These are phyloP conservation scores for Epizoanthus scotinus DNA, from an alignment of 92 coral and sea anemone species.

Conservation along the genomic window DNA sequence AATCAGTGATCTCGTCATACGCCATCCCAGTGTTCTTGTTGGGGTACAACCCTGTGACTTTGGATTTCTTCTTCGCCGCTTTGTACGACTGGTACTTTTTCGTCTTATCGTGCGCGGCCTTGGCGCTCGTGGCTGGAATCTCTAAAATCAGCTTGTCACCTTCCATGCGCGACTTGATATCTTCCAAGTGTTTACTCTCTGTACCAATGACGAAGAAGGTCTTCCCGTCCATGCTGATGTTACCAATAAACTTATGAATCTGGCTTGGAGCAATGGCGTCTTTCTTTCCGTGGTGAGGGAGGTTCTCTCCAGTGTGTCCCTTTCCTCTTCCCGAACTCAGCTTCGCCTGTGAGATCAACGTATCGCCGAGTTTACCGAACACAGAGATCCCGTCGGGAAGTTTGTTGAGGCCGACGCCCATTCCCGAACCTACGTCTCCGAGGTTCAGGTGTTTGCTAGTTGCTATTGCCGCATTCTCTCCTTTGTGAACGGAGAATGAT, in stretches of 20 bases:
- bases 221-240: constrained; percentile 92
- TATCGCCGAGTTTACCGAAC: constrained; percentile 82
- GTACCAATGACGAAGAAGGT: constrained; percentile 89
- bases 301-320: constrained; percentile 56
- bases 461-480: constrained; percentile 92
- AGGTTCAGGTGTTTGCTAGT: constrained; percentile 97
- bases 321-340: constrained; percentile 48
- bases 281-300: constrained; percentile 7
- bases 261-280: constrained; percentile 25
- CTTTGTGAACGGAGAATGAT: constrained; percentile 52
- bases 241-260: constrained; percentile 90
- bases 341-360: constrained; percentile 49
- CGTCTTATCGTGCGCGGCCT: constrained; percentile 39
- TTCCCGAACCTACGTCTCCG: constrained; percentile 95
- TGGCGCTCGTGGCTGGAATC: constrained; percentile 66
- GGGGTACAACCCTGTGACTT: constrained; percentile 33
- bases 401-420: constrained; percentile 84
- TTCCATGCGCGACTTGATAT: constrained; percentile 64
- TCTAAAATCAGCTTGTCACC: constrained; percentile 78
- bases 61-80: constrained; percentile 62
- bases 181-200: constrained; percentile 82
- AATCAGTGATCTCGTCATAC: constrained; percentile 85
- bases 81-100: constrained; percentile 28
- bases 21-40: neutral
- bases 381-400: constrained; percentile 86